Evolutionary conservation across 2,113 vertebrate genomes (phyloP).

Genomic region (Heliornis fulica): DNA sequence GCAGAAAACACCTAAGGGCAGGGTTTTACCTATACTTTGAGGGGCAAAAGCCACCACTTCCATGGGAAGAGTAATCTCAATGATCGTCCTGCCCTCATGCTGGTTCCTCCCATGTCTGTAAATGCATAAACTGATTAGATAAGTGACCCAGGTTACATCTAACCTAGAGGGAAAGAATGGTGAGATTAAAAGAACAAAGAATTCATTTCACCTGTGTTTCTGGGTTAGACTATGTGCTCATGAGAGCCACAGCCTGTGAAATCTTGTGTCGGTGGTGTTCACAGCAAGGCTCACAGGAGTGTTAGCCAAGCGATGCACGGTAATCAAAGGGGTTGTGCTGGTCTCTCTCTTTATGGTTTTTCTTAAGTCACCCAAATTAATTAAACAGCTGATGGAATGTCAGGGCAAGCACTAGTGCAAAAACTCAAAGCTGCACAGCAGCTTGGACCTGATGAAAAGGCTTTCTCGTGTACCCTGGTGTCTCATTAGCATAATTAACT

Average conservation of each 20-base stretch:
- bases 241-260: not conserved
- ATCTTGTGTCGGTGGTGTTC: not conserved
- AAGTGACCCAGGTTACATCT: not conserved
- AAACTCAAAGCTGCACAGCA: not conserved
- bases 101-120: not conserved
- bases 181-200: not conserved
- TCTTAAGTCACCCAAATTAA: not conserved
- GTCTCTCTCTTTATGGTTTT: not conserved
- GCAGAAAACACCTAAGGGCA: not conserved
- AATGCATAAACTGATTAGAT: not conserved
- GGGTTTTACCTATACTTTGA: not conserved
- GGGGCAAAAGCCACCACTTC: not conserved
- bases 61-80: not conserved
- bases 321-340: not conserved
- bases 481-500: not conserved
- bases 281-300: rapidly evolving
- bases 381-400: not conserved
- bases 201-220: not conserved
- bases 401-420: not conserved
- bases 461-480: not conserved
- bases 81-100: rapidly evolving
- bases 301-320: rapidly evolving
- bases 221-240: not conserved
- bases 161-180: not conserved
- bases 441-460: not conserved